Evolutionary conservation across 1,140 invertebrate species (phyloP), one percentile per base, ranked within the genome.

Genomic region (Zophobas morio): DNA sequence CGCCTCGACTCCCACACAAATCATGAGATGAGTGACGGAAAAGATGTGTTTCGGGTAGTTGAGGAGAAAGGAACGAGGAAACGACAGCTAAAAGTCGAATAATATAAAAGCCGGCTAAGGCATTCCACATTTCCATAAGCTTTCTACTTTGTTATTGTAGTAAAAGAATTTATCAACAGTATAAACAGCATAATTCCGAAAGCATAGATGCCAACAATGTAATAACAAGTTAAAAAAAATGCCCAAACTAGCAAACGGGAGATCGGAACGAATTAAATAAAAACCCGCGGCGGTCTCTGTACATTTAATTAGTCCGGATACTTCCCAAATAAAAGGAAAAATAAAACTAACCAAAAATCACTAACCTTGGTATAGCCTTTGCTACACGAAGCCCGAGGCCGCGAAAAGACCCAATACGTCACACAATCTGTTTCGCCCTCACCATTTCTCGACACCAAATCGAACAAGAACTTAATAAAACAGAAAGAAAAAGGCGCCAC

Each of bases 321-420:
- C 20, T 36, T 40, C 71, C 37, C 3, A 72, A 72, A 51, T 70
- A n/a, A 51, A 54, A 72, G 56, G 3, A 2, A 53, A 20, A 73
- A 73, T 36, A 20, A 70, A 42, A 70, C 54, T 73, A 73, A 66
- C 60, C 60, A 66, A 77, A 78, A 72, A 76, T 77, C 77, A 85
- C 84, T 84, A 81, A 85, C 84, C 84, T 85, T 83, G 49, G 63
- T 83, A 82, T 82, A 84, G 84, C 84, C 84, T 83, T 84, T 80
- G 82, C 83, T 84, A 85, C 83, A 77, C 79, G 84, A 78, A 78
- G 84, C 80, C 80, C 80, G 77, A 80, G 74, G 82, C 81, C 80
- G 71, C 46, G 81, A 57, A 74, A 70, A 72, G 77, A 71, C 81
- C 75, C 47, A 80, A 37, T 20, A 20, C 20, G 56, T 57, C 37